Percentiles rank a stretch among this genome's conserved stretches.
Evolutionary conservation across 64 coral and sea anemone genomes (phyloP).

Genomic region (Stichodactyla mertensii): DNA sequence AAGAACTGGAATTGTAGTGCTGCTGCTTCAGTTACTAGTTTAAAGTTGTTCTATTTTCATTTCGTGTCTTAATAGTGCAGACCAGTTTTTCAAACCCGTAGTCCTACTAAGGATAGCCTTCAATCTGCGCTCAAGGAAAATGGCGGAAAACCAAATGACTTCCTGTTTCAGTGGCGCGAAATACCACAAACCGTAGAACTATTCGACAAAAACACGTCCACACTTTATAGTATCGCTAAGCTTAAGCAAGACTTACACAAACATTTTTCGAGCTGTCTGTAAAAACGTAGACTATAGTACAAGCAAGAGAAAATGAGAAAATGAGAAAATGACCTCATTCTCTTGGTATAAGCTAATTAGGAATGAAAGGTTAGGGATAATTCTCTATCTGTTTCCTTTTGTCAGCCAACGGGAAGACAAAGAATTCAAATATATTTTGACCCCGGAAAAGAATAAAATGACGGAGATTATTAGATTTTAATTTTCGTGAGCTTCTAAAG

Average conservation of each 20-base stretch:
- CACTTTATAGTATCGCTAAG: not conserved
- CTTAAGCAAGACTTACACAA: not conserved
- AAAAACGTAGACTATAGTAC: not conserved
- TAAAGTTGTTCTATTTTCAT: no score
- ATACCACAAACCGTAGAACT: not conserved
- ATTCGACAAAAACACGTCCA: not conserved
- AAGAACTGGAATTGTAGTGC: no score
- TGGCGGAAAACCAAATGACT: not conserved
- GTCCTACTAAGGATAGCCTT: not conserved
- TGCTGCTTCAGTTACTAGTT: no score
- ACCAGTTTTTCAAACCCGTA: not conserved
- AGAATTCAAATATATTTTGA: slow-evolving; percentile 10
- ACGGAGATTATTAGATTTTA: not conserved
- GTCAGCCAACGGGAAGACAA: not conserved
- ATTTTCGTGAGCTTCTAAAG: slow-evolving; percentile 6
- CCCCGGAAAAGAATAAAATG: slow-evolving; percentile 9
- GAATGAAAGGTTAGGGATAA: not conserved
- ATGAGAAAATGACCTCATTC: no score
- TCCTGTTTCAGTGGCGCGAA: not conserved
- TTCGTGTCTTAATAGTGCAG: no score
- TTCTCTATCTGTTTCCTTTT: not conserved
- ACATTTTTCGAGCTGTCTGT: not conserved
- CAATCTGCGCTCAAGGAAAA: not conserved
- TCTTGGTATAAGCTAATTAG: not conserved
- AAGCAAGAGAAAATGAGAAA: no score